phyloP scores from a whole-genome alignment of 2,888 invertebrate genomes.

The Panorpa germanica region DNA sequence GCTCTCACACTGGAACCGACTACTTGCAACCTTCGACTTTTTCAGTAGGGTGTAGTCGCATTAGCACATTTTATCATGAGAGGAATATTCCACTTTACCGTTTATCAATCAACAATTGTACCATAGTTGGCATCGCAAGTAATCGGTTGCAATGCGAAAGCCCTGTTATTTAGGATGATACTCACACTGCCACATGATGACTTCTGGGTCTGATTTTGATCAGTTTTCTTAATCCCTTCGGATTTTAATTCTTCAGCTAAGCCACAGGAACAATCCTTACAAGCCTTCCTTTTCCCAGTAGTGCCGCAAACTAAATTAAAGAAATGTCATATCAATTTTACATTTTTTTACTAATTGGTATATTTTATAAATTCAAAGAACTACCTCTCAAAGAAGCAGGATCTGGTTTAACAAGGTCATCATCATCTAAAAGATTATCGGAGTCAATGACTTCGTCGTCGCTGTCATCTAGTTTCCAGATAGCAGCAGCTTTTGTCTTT shows the following conservation, averaged over 20 bases:
- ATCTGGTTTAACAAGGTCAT: conserved; percentile 77
- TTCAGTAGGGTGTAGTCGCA: too few species aligned
- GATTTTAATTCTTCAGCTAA: conserved; percentile 78
- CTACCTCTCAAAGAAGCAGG: conserved; percentile 64
- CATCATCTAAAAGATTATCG: conserved; percentile 74
- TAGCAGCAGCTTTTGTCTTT: conserved; percentile 23
- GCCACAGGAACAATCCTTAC: conserved; percentile 95
- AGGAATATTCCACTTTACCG: too few species aligned
- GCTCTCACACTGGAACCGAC: too few species aligned
- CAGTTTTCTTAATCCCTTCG: conserved; percentile 29
- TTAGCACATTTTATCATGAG: too few species aligned
- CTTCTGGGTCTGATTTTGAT: conserved; percentile 35
- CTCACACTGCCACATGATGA: conserved; percentile 96
- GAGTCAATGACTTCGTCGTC: conserved; percentile 73
- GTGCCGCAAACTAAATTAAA: conserved; percentile 51
- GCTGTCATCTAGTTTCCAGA: conserved; percentile 59
- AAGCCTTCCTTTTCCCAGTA: conserved; percentile 86
- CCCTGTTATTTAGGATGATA: too few species aligned
- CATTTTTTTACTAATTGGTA: conserved; percentile 13
- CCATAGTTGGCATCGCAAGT: background rate
- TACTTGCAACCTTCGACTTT: too few species aligned
- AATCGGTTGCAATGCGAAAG: background rate
- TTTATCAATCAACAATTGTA: too few species aligned
- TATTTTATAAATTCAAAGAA: conserved; percentile 12
- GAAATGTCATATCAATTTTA: conserved; percentile 5